A percentile compares a stretch with the other conserved stretches of the same genome.
These are phyloP conservation scores for Tenthredo scrophulariae DNA, from an alignment of 2,888 invertebrate genomes.

Conservation along the genomic window DNA sequence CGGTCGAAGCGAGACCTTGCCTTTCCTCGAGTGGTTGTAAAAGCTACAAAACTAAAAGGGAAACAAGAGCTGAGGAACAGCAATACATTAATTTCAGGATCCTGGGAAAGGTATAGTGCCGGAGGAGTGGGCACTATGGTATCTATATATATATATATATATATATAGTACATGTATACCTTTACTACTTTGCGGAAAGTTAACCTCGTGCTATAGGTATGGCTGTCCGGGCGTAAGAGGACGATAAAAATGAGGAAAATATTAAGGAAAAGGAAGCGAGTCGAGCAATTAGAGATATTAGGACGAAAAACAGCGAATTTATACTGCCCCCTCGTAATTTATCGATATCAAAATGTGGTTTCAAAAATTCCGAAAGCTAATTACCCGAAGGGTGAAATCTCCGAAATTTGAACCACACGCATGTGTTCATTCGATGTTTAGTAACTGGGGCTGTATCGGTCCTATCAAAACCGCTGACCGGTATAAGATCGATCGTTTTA, in stretches of 20 bases:
- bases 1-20: slow-evolving; percentile 17
- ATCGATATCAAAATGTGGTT: too few species aligned
- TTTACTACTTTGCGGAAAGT: not conserved
- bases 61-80: slow-evolving; percentile 29
- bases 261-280: not conserved
- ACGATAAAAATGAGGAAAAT: not conserved
- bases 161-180: not conserved
- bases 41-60: slow-evolving; percentile 34
- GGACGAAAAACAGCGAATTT: too few species aligned
- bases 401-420: too few species aligned
- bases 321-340: too few species aligned
- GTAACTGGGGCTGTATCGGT: too few species aligned
- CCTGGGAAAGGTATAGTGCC: not conserved
- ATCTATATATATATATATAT: not conserved
- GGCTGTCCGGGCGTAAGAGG: too few species aligned
- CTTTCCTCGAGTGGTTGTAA: slow-evolving; percentile 39
- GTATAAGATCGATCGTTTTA: too few species aligned
- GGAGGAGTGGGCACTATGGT: not conserved
- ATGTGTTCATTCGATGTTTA: too few species aligned
- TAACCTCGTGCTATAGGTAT: not conserved
- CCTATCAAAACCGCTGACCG: too few species aligned
- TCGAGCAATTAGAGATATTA: not conserved
- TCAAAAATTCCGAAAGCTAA: too few species aligned
- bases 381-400: too few species aligned
- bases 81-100: slow-evolving; percentile 41